Evolutionary conservation across 2,113 vertebrate species (phyloP).

Genomic region (Macrotis lagotis): DNA sequence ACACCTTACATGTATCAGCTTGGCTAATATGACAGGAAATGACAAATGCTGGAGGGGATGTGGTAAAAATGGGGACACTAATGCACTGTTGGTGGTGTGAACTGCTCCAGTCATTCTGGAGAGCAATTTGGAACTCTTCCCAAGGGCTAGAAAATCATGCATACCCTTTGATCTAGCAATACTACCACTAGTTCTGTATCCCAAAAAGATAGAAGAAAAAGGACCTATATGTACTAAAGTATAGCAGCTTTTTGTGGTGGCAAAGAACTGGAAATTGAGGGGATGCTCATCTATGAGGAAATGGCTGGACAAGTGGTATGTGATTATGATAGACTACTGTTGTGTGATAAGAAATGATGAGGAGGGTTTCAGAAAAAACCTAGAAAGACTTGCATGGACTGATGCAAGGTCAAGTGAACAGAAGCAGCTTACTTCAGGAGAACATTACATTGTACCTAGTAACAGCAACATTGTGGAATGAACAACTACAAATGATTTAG

Average conservation of each 20-base stretch:
- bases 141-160: not conserved
- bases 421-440: no score
- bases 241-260: not conserved
- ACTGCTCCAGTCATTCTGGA: not conserved
- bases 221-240: not conserved
- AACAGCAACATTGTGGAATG: not conserved
- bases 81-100: not conserved
- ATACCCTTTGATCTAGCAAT: not conserved
- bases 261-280: not conserved
- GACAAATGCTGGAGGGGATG: not conserved
- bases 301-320: not conserved
- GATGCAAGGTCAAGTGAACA: not conserved
- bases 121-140: not conserved
- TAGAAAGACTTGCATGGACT: not conserved
- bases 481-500: not conserved
- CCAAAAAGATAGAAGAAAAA: not conserved
- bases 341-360: not conserved
- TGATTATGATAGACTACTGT: not conserved
- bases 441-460: not conserved
- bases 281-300: not conserved
- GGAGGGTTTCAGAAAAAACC: not conserved
- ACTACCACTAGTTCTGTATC: not conserved
- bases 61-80: not conserved
- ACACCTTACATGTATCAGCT: not conserved
- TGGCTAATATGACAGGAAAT: not conserved